Conservation (phyloP, 2,113 vertebrate species). For the Bubo blakistoni region DNA sequence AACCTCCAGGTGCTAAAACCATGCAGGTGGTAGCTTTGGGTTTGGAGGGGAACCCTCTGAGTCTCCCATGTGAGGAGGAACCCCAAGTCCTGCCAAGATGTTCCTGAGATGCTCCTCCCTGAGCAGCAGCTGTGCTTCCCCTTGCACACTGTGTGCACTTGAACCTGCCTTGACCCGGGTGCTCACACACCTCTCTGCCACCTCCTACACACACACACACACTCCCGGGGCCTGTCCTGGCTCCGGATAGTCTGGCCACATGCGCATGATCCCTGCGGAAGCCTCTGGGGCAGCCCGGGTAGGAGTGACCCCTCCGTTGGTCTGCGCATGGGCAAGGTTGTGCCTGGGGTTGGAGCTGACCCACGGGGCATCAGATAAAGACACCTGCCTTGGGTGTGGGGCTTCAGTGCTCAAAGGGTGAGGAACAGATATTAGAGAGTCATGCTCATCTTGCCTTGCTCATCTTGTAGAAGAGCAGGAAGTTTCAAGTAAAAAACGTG, state of each 20-base stretch:
- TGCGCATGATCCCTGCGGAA: background rate
- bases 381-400: background rate
- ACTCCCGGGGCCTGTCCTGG: background rate
- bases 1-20: background rate
- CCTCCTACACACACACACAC: background rate
- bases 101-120: background rate
- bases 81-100: background rate
- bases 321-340: background rate
- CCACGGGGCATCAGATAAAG: background rate
- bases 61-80: background rate
- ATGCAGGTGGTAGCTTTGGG: background rate
- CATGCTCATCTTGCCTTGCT: background rate
- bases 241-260: background rate
- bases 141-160: background rate
- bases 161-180: rapidly evolving
- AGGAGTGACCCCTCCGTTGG: background rate
- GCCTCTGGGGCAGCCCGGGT: background rate
- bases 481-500: background rate
- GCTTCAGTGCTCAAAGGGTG: background rate
- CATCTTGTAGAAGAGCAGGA: background rate
- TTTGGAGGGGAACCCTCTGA: background rate
- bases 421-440: background rate
- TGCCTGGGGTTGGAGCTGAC: background rate
- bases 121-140: background rate
- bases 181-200: background rate